Percentiles rank a stretch among this genome's conserved stretches.
Evolutionary conservation across 2,888 invertebrate species (phyloP).

Genomic region (Papilio protenor): DNA sequence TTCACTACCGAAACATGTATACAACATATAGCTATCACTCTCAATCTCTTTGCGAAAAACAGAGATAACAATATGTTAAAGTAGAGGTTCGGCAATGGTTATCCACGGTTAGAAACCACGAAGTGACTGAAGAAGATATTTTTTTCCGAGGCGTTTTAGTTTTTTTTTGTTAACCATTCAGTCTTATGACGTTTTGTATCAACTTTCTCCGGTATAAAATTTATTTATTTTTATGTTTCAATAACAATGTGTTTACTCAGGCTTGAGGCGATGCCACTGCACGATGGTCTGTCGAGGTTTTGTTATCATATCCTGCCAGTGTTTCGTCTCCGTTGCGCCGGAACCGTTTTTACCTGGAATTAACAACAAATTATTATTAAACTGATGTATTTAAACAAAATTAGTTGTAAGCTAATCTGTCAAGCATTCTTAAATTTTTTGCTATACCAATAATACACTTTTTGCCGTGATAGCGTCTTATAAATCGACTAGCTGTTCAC

Average conservation of each 20-base stretch:
- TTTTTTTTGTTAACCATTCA: slow-evolving; percentile 75
- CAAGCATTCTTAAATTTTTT: too few relatives aligned
- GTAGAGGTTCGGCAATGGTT: neutral
- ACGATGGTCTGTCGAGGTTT: slow-evolving; percentile 98
- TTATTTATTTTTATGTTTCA: slow-evolving; percentile 45
- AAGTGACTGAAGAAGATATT: slow-evolving; percentile 54
- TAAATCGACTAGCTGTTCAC: too few relatives aligned
- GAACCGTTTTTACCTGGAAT: slow-evolving; percentile 94
- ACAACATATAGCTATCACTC: neutral
- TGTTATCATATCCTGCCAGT: slow-evolving; percentile 99
- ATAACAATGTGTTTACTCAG: slow-evolving; percentile 86
- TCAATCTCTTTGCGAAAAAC: neutral
- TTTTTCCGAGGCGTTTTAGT: slow-evolving; percentile 61
- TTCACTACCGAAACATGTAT: neutral
- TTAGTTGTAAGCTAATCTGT: too few relatives aligned
- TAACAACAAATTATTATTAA: slow-evolving; percentile 44
- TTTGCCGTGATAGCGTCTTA: too few relatives aligned
- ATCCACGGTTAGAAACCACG: slow-evolving; percentile 42
- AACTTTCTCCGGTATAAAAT: slow-evolving; percentile 56
- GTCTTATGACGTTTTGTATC: slow-evolving; percentile 80
- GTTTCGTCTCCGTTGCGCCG: slow-evolving; percentile 97
- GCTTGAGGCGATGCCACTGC: slow-evolving; percentile 98
- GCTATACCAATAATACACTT: too few relatives aligned
- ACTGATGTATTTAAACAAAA: neutral
- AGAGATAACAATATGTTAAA: neutral